Percentiles rank a stretch among this genome's conserved stretches.
Evolutionary conservation across 1,140 invertebrate genomes (phyloP).

Genomic region (Melipona quadrifasciata): DNA sequence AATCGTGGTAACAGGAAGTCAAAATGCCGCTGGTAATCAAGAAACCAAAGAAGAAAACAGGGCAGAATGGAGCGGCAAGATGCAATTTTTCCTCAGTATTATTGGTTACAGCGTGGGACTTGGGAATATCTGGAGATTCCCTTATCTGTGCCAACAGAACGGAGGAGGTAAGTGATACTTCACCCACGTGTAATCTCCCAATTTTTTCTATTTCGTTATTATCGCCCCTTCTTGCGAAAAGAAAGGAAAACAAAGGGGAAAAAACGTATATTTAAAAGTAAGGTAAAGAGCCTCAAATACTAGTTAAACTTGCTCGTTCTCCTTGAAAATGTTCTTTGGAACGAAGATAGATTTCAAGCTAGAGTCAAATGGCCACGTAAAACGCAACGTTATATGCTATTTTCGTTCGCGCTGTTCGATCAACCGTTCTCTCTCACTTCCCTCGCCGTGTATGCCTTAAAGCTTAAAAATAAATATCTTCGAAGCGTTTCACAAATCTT

Average conservation of each 20-base stretch:
- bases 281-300: not conserved
- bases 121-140: slow-evolving; percentile 97
- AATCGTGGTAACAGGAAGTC: slow-evolving; percentile 77
- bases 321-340: not conserved
- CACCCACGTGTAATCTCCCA: not conserved
- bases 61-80: slow-evolving; percentile 91
- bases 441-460: not conserved
- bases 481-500: not conserved
- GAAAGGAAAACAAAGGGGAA: not conserved
- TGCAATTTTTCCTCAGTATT: slow-evolving; percentile 95
- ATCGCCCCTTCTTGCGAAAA: not conserved
- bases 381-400: slow-evolving; percentile 23
- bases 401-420: slow-evolving; percentile 19
- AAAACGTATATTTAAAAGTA: not conserved
- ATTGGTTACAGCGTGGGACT: slow-evolving; percentile 95
- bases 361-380: not conserved
- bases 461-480: slow-evolving; percentile 37
- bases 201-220: not conserved
- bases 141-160: slow-evolving; percentile 96
- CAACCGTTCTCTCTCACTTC: not conserved
- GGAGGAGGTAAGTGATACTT: slow-evolving; percentile 91
- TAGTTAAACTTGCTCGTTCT: not conserved
- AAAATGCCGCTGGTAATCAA: slow-evolving; percentile 75
- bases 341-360: not conserved
- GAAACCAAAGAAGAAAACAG: slow-evolving; percentile 84